Evolutionary conservation across 1,140 invertebrate species (phyloP), one percentile per base, ranked within the genome.

Genomic region (Zaprionus nigranus): DNA sequence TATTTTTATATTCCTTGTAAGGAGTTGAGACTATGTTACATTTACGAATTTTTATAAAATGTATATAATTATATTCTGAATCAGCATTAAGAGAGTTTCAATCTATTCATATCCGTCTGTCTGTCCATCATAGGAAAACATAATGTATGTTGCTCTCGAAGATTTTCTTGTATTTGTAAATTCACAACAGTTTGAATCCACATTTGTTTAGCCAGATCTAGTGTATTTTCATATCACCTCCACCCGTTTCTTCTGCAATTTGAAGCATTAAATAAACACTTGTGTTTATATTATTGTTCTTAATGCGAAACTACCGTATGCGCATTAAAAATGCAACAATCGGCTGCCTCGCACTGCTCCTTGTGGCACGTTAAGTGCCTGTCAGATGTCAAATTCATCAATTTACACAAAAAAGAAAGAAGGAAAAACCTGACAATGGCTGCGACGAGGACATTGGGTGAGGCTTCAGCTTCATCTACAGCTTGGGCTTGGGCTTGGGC

Each of bases 381-480:
- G 83, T 60, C 83, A 74, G 62, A 58, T 87, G 79, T 87, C 76
- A 78, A 73, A 56, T 53, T 73, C 68, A 73, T 79, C 68, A 77
- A 59, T 73, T 73, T 73, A 34, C 15, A 56, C 11, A 20, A 51
- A 22, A 20, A 22, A 58, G 13, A 59, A 51, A 3, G 11, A 2
- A 36, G 36, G n/a, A n/a, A 6, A 56, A 49, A n/a, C 15, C 38
- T 58, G 58, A 54, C 74, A 61, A 60, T 38, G 7, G 49, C n/a
- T 24, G 54, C 53, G 24, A 15, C 12, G 20, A 38, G 17, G 11
- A 7, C 46, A n/a, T 12, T 13, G 20, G 46, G 46, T 51, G 46
- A 17, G 46, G 46, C 46, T 24, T 13, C 11, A 13, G 20, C 46
- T 46, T 0, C 30, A 34, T 0, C 46, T 49, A 12, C 6, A 0